A percentile compares a stretch with the other conserved stretches of the same genome.
Conservation (phyloP, 2,888 invertebrate species). For the Tenthredo notha region DNA sequence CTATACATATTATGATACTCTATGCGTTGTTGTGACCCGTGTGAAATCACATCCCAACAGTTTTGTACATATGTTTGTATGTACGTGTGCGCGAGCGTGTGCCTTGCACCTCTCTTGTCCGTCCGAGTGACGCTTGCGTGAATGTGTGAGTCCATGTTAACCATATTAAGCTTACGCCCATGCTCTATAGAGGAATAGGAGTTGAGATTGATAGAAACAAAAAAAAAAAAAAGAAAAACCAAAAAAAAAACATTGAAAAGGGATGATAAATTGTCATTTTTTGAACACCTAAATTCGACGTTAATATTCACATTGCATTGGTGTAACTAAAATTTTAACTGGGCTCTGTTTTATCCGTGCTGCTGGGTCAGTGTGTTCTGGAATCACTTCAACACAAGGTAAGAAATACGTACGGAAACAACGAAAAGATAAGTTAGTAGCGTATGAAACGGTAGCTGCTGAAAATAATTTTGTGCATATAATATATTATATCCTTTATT, state of each 20-base stretch:
- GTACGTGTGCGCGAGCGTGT: constrained; percentile 78
- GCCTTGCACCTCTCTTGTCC: constrained; percentile 74
- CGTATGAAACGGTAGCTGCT: constrained; percentile 46
- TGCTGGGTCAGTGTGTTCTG: constrained; percentile 96
- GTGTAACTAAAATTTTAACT: constrained; percentile 74
- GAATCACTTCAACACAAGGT: constrained; percentile 99
- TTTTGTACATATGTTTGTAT: constrained; percentile 78
- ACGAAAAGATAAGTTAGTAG: constrained; percentile 49
- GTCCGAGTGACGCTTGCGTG: constrained; percentile 76
- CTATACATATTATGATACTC: constrained; percentile 63
- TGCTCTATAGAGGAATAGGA: constrained; percentile 43
- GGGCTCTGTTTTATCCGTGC: constrained; percentile 86
- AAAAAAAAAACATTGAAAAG: constrained; percentile 19
- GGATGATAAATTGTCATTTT: constrained; percentile 21
- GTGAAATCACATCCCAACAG: constrained; percentile 82
- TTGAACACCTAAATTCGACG: constrained; percentile 56
- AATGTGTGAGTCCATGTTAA: constrained; percentile 65
- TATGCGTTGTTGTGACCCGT: constrained; percentile 92
- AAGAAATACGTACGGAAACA: constrained; percentile 81
- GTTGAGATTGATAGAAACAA: not conserved
- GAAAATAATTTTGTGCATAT: constrained; percentile 49
- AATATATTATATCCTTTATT: constrained; percentile 62
- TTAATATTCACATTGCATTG: constrained; percentile 61
- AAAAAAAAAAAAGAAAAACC: constrained; percentile 29
- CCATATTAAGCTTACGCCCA: constrained; percentile 53